Evolutionary conservation across 2,113 vertebrate genomes (phyloP), one percentile per base, ranked within the genome.

Genomic region (Cettia cetti): DNA sequence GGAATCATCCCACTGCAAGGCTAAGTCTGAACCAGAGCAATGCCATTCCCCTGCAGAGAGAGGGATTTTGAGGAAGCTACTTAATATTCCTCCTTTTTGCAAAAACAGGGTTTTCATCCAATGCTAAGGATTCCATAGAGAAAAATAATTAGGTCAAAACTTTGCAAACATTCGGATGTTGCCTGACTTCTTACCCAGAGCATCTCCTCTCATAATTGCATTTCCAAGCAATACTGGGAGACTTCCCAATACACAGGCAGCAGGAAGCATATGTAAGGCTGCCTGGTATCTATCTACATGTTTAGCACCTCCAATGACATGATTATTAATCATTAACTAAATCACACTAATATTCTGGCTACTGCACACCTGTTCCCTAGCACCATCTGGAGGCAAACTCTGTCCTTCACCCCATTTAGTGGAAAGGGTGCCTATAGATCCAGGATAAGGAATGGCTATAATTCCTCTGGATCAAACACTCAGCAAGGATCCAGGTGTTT

Each of bases 351-450:
- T 27, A 45, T 1, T 47, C 59, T 49, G 11, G 37, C 28, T 56
- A 21, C 2, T 26, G 33, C 68, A 92, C 33, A 76, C 24, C 70
- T 47, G 23, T 86, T 83, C 52, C 79, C 50, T 81, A 93, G 91
- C 80, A 81, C 79, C 92, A 78, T 8, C 96, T 93, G 80, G 72
- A 97, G 89, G 94, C 68, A 93, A 89, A 77, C 42, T 39, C 20
- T 1, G 1, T 53, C 71, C 35, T 53, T 79, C 2, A 0, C 21
- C 16, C 26, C 26, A 1, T 35, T 49, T 10, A 33, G 33, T 7
- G 33, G 70, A 79, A 88, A 56, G 0, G 3, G 14, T 76, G 15
- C n/a, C 15, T 13, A 26, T 3, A 77, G 14, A 72, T 50, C 7
- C 23, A 78, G 52, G 42, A 6, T 33, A 71, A 81, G 14, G 52